phyloP scores from a whole-genome alignment of 2,888 invertebrate genomes.

The Sinelater perroti region DNA sequence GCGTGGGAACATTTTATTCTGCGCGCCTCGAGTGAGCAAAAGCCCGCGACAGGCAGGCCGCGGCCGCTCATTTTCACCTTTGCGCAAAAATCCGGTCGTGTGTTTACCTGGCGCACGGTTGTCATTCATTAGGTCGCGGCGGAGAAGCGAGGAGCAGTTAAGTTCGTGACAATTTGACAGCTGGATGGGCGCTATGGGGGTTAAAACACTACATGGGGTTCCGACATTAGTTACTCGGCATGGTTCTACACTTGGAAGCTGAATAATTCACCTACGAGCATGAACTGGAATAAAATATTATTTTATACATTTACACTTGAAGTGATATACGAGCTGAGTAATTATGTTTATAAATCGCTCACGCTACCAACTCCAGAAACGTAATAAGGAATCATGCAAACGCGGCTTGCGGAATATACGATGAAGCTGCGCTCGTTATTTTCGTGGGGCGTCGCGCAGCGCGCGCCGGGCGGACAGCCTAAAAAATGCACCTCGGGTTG shows the following conservation, averaged over 20 bases:
- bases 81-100: conserved; percentile 3
- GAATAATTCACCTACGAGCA: conserved; percentile 31
- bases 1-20: conserved; percentile 5
- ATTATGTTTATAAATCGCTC: conserved; percentile 34
- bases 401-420: neutral
- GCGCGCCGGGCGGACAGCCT: too few species aligned
- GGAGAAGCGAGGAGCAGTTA: conserved; percentile 26
- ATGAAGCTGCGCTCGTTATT: conserved; percentile 6
- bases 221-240: conserved; percentile 39
- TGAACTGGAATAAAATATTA: conserved; percentile 34
- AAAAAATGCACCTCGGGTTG: too few species aligned
- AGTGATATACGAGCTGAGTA: conserved; percentile 34
- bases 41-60: neutral
- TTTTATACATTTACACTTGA: conserved; percentile 33
- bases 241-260: conserved; percentile 37
- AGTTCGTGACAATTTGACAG: conserved; percentile 36
- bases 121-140: conserved; percentile 20
- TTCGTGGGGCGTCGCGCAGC: neutral
- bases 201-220: conserved; percentile 37
- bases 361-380: conserved; percentile 25
- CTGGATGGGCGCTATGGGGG: conserved; percentile 36
- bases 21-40: neutral
- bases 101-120: conserved; percentile 6
- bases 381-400: conserved; percentile 17
- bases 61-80: neutral